These are phyloP conservation scores for Dysdera silvatica DNA, from an alignment of 1,140 invertebrate genomes.

Conservation along the genomic window DNA sequence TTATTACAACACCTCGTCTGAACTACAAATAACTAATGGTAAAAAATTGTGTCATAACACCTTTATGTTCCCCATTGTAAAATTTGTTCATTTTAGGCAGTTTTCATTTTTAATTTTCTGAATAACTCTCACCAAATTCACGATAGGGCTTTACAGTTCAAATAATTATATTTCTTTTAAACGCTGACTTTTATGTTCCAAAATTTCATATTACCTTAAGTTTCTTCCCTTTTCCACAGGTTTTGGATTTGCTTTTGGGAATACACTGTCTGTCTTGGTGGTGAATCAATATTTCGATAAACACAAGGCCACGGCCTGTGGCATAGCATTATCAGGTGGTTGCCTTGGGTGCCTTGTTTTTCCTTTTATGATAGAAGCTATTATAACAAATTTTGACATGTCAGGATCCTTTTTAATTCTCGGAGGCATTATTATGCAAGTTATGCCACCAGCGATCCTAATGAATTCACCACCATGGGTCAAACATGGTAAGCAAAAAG, in stretches of 20 bases:
- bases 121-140: too few relatives aligned
- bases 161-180: too few relatives aligned
- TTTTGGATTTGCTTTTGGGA: constrained; percentile 39
- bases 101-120: too few relatives aligned
- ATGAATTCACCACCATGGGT: constrained; percentile 52
- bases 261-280: constrained; percentile 36
- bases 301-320: constrained; percentile 37
- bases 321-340: constrained; percentile 40
- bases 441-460: constrained; percentile 66
- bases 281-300: constrained; percentile 37
- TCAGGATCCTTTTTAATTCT: constrained; percentile 55
- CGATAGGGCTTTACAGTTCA: too few relatives aligned
- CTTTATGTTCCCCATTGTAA: too few relatives aligned
- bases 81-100: too few relatives aligned
- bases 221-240: constrained; percentile 36
- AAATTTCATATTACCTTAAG: too few relatives aligned
- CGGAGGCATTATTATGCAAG: constrained; percentile 70
- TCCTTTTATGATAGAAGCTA: constrained; percentile 38
- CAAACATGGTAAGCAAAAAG: background rate
- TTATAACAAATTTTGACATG: constrained; percentile 26
- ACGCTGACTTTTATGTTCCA: too few relatives aligned
- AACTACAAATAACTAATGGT: too few relatives aligned
- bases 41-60: too few relatives aligned
- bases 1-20: too few relatives aligned
- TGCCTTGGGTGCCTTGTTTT: constrained; percentile 41